A percentile compares a stretch with the other conserved stretches of the same genome.
Evolutionary conservation across 1,140 invertebrate species (phyloP).

Genomic region (Drosophila nannoptera): DNA sequence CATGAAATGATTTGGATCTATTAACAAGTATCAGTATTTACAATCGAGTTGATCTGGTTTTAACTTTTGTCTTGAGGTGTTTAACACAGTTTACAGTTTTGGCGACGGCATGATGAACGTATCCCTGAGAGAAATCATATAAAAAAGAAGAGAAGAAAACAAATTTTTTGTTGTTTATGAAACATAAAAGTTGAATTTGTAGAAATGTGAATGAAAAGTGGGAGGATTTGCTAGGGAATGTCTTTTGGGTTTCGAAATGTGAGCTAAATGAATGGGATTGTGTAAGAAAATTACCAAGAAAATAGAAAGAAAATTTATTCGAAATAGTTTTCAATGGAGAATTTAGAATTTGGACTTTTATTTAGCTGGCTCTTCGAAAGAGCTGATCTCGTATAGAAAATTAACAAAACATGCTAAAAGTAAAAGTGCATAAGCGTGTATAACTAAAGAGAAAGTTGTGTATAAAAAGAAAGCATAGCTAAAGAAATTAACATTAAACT

Average conservation of each 20-base stretch:
- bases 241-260: conserved; percentile 1
- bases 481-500: conserved; percentile 20
- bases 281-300: conserved; percentile 16
- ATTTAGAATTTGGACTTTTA: conserved; percentile 62
- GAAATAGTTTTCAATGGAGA: conserved; percentile 28
- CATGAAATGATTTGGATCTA: conserved; percentile 54
- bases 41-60: conserved; percentile 50
- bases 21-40: conserved; percentile 61
- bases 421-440: conserved; percentile 30
- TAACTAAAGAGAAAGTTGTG: conserved; percentile 27
- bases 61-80: conserved; percentile 30
- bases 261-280: conserved; percentile 33
- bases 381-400: conserved; percentile 2
- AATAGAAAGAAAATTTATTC: conserved; percentile 29
- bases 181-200: conserved; percentile 54
- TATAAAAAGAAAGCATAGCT: conserved; percentile 7
- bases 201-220: conserved; percentile 37
- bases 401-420: conserved; percentile 37
- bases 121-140: conserved; percentile 73
- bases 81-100: conserved; percentile 74
- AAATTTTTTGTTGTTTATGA: conserved; percentile 52
- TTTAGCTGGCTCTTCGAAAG: conserved; percentile 49
- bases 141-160: conserved; percentile 70
- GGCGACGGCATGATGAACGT: conserved; percentile 74
- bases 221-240: neutral